Percentiles rank a stretch among this genome's conserved stretches.
phyloP scores from a whole-genome alignment of 2,113 vertebrate species.

The Nothobranchius furzeri region DNA sequence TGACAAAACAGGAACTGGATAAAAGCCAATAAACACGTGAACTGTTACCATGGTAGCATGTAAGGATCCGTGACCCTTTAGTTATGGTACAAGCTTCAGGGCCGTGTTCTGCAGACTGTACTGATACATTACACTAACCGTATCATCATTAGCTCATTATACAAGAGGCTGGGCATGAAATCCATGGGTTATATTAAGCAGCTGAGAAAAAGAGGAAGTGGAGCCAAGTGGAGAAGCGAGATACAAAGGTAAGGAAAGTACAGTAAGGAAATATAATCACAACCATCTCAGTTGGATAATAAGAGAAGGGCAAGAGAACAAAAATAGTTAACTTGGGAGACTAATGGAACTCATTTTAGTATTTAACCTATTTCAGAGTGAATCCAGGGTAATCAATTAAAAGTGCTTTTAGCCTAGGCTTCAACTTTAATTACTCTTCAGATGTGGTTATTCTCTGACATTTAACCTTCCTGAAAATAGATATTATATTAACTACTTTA shows the following conservation, averaged over 20 bases:
- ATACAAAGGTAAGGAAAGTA: slow-evolving; percentile 37
- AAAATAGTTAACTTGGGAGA: slow-evolving; percentile 69
- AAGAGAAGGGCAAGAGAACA: slow-evolving; percentile 58
- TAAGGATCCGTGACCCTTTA: slow-evolving; percentile 22
- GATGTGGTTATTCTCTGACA: slow-evolving; percentile 68
- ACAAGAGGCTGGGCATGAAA: slow-evolving; percentile 30
- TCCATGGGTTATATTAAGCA: slow-evolving; percentile 44
- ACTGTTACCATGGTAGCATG: slow-evolving; percentile 27
- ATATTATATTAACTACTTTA: slow-evolving; percentile 42
- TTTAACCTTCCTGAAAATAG: slow-evolving; percentile 59
- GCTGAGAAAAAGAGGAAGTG: slow-evolving; percentile 21
- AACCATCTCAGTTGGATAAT: slow-evolving; percentile 67
- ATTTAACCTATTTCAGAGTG: slow-evolving; percentile 75
- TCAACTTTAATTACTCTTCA: slow-evolving; percentile 66
- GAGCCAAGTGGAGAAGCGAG: slow-evolving; percentile 22
- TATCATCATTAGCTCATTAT: slow-evolving; percentile 43
- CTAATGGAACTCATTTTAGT: slow-evolving; percentile 77
- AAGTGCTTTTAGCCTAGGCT: slow-evolving; percentile 53
- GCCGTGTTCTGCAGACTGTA: slow-evolving; percentile 17
- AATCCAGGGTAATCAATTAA: slow-evolving; percentile 76
- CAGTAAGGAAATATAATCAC: slow-evolving; percentile 67
- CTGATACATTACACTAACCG: slow-evolving; percentile 23
- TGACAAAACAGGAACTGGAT: slow-evolving; percentile 29
- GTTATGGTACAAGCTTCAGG: slow-evolving; percentile 10
- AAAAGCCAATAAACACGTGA: slow-evolving; percentile 44